These are phyloP conservation scores for Syrrhaptes paradoxus DNA, from an alignment of 2,113 vertebrate genomes.

Conservation along the genomic window DNA sequence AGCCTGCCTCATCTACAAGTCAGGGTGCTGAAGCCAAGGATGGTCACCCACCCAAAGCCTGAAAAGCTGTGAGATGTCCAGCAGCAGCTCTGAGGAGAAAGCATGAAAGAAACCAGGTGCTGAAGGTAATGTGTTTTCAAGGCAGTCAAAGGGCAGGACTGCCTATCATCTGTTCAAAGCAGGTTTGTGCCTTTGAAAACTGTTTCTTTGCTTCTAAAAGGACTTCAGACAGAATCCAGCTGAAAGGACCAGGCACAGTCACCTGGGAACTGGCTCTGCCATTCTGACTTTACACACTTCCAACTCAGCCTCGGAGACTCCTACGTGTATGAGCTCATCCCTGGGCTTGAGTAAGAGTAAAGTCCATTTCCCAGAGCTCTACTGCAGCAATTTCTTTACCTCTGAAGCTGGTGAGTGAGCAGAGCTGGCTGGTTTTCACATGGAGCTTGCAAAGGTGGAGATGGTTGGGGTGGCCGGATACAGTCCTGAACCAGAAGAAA, in stretches of 20 bases:
- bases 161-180: neutral
- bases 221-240: neutral
- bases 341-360: neutral
- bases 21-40: neutral
- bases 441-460: conserved; percentile 84
- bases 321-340: neutral
- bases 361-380: neutral
- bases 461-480: conserved; percentile 78
- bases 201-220: neutral
- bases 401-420: conserved; percentile 99
- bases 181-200: neutral
- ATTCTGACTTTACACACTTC: neutral
- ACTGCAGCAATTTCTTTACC: conserved; percentile 70
- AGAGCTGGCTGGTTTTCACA: conserved; percentile 97
- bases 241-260: neutral
- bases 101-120: neutral
- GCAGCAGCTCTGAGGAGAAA: neutral
- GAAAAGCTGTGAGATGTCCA: neutral
- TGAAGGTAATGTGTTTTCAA: neutral
- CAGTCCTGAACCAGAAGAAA: conserved; percentile 73
- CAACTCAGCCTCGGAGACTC: neutral
- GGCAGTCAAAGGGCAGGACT: neutral
- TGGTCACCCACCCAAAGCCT: neutral
- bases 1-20: neutral
- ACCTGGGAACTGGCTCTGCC: neutral